These are phyloP conservation scores for Caiman crocodilus DNA, from an alignment of 2,797 vertebrate species.

Conservation along the genomic window DNA sequence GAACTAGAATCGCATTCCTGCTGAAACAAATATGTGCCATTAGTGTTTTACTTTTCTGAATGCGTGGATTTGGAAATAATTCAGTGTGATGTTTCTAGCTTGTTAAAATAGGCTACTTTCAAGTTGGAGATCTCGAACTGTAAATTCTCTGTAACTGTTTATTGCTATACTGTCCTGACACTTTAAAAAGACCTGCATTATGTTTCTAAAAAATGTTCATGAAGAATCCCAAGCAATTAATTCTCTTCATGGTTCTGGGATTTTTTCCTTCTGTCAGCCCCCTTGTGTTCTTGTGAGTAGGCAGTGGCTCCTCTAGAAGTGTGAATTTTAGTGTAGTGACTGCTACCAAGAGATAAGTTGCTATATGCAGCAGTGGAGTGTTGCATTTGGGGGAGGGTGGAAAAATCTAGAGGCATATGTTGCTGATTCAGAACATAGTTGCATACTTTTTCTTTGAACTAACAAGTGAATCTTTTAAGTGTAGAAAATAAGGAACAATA, in stretches of 20 bases:
- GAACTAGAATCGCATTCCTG: neutral
- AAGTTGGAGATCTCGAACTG: neutral
- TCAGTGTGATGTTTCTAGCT: neutral
- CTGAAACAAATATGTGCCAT: neutral
- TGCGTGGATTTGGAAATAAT: neutral
- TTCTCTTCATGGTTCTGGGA: neutral
- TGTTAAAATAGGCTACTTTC: neutral
- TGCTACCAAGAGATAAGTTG: fast-evolving
- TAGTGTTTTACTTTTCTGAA: neutral
- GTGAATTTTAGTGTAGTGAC: neutral
- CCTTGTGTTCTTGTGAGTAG: neutral
- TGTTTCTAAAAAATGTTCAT: conserved; percentile 20
- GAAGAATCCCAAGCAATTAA: conserved; percentile 32
- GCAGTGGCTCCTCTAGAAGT: neutral
- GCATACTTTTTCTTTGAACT: neutral
- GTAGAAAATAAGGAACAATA: neutral
- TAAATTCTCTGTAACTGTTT: neutral
- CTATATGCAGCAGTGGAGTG: neutral
- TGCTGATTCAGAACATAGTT: conserved; percentile 11
- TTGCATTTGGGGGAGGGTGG: neutral
- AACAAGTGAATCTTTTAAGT: neutral
- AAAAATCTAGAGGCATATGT: neutral
- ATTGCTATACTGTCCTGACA: neutral
- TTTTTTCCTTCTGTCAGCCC: too few relatives aligned
- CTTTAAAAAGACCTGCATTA: neutral